Conservation (phyloP, 2,113 vertebrate species). For the Atherinomorus stipes region DNA sequence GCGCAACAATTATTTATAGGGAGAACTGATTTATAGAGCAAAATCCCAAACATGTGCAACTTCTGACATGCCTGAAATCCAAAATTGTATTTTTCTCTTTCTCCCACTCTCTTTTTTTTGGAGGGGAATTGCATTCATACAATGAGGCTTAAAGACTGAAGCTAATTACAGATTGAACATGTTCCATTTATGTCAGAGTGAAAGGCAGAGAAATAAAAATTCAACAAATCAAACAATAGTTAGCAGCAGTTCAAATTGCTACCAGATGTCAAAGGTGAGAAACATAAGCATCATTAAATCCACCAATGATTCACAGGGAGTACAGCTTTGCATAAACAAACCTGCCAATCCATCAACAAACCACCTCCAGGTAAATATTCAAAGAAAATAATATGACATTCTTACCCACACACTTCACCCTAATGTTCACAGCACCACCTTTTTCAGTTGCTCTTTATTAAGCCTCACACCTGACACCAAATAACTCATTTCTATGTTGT, state of each 20-base stretch:
- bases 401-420: constrained; percentile 18
- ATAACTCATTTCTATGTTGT: constrained; percentile 19
- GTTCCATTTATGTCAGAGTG: no score
- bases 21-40: not conserved
- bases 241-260: not conserved
- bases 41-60: not conserved
- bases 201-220: no score
- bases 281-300: not conserved
- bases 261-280: not conserved
- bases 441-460: not conserved
- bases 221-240: not conserved
- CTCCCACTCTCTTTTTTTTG: no score
- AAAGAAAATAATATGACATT: constrained; percentile 18
- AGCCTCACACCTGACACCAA: constrained; percentile 3
- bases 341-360: constrained; percentile 4
- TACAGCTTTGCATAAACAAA: not conserved
- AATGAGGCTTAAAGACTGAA: no score
- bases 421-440: not conserved
- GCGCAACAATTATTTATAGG: not conserved
- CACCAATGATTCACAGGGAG: constrained; percentile 8
- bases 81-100: no score
- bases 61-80: not conserved
- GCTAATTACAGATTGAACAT: no score
- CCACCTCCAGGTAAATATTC: constrained; percentile 3
- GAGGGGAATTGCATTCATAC: no score